phyloP scores from a whole-genome alignment of 2,797 vertebrate genomes.

The Cryptoprocta ferox region DNA sequence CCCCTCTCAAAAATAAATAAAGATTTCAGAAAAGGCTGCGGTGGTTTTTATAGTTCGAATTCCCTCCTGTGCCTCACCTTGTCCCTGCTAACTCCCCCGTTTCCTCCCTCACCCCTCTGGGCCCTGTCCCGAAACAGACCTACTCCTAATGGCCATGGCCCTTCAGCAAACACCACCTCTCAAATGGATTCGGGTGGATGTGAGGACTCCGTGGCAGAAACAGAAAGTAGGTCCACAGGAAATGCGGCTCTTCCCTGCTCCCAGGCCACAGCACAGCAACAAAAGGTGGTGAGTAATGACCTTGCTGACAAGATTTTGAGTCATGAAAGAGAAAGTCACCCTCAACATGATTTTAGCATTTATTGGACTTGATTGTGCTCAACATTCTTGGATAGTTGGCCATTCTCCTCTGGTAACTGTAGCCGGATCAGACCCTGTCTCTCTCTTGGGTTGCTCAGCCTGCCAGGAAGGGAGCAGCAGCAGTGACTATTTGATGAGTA shows the following conservation, averaged over 20 bases:
- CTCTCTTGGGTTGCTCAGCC: background rate
- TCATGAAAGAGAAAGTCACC: background rate
- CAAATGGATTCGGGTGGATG: background rate
- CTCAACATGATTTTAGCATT: background rate
- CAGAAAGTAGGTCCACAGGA: background rate
- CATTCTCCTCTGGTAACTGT: background rate
- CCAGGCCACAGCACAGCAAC: background rate
- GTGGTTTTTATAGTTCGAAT: background rate
- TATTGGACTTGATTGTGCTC: background rate
- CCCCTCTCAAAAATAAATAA: no score
- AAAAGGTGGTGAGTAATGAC: background rate
- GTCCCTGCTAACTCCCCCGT: background rate
- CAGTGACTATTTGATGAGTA: constrained; percentile 17
- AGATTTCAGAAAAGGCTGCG: no score
- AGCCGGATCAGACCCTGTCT: background rate
- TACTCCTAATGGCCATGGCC: background rate
- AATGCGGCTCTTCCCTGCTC: background rate
- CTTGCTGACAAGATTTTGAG: background rate
- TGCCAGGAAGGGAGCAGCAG: background rate
- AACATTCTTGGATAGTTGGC: background rate
- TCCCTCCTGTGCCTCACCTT: background rate
- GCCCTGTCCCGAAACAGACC: background rate
- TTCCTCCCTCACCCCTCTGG: background rate
- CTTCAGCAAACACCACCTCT: background rate
- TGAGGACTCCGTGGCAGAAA: background rate